Base-by-base conservation (phyloP, 2,797 vertebrate genomes). In the Jordanella pulchra region DNA sequence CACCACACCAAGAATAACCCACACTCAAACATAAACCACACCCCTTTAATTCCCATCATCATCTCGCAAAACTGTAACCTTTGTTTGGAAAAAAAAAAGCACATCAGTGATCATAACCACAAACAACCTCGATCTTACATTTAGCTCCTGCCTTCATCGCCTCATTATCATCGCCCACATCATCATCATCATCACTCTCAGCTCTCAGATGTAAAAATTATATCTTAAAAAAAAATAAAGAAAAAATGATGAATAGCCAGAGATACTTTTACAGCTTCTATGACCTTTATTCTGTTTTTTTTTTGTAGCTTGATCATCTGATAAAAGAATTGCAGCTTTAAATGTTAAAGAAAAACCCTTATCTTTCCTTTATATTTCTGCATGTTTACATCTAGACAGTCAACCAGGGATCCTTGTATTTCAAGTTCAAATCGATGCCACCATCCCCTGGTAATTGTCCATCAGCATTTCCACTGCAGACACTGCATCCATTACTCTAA, bases 41-140 rank as follows among this genome's bases (percentile, higher is more conserved):
- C 15, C 2, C 54, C 13, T 21, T 44, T 60, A 45, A 72, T 25
- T 71, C 70, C 74, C 72, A 66, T 28, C 1, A 25, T 27, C 17
- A 39, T 53, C 70, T 14, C 39, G 44, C 48, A 56, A 47, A 65
- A 73, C 44, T 7, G 10, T 79, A 84, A 87, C 85, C 83, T 87
- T 82, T 81, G 76, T 75, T 71, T 73, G 68, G 80, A 79, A 86
- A 39, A 4, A 73, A 77, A 71, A 73, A 86, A 80, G 69, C 53
- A 72, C 69, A 51, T 84, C 84, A 79, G 28, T 14, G 75, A 86
- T 80, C 66, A 70, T 48, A 69, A 58, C 82, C 66, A 66, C 76
- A 73, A 79, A 75, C 69, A 79, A 79, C 79, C 64, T 79, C 69
- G 65, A 44, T 15, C 67, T 81, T 50, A 30, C 0, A 4, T 74